Evolutionary conservation across 2,113 vertebrate species (phyloP).

Genomic region (Eidolon helvum): DNA sequence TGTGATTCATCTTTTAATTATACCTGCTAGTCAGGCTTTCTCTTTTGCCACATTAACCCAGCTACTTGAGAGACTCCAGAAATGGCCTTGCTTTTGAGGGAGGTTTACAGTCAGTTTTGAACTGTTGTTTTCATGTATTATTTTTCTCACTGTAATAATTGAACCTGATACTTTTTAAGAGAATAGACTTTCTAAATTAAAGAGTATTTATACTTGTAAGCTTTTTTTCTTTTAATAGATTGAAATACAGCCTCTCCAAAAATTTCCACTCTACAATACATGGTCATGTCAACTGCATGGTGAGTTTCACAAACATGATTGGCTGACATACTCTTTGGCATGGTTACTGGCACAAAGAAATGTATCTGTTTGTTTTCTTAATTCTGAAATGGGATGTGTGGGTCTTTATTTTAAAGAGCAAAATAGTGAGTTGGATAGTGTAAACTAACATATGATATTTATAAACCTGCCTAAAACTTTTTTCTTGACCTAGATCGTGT

Average conservation of each 20-base stretch:
- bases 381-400: not conserved
- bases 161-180: not conserved
- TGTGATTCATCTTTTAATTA: slow-evolving; percentile 70
- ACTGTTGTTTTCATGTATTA: slow-evolving; percentile 6
- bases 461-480: not conserved
- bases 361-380: slow-evolving; percentile 37
- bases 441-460: not conserved
- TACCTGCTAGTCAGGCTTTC: slow-evolving; percentile 58
- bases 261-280: not conserved
- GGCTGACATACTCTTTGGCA: slow-evolving; percentile 17
- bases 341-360: not conserved
- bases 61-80: not conserved
- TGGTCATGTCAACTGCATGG: not conserved
- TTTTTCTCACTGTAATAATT: not conserved
- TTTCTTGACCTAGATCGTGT: not conserved
- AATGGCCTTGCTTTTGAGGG: slow-evolving; percentile 37
- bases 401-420: not conserved
- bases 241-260: slow-evolving; percentile 1
- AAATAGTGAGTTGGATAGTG: not conserved
- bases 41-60: not conserved
- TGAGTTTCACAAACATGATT: not conserved
- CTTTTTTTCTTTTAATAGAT: not conserved
- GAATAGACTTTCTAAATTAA: not conserved
- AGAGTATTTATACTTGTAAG: not conserved
- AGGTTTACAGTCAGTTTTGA: not conserved